Percentiles rank a stretch among this genome's conserved stretches.
phyloP scores from a whole-genome alignment of 2,888 invertebrate species.

The Euclidia mi region DNA sequence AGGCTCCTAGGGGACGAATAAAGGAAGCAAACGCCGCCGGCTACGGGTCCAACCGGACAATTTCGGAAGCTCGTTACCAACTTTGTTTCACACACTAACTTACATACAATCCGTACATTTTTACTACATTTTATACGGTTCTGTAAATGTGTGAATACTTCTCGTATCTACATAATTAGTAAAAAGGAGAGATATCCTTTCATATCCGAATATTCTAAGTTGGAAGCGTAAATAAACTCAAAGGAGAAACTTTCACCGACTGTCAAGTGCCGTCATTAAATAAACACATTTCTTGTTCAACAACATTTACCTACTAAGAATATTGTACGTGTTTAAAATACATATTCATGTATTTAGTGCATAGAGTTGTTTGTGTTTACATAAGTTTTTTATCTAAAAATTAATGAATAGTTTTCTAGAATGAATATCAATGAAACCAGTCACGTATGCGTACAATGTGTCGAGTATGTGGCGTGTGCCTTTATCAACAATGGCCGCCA shows the following conservation, averaged over 20 bases:
- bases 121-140: constrained; percentile 3
- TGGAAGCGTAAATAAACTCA: neutral
- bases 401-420: no score
- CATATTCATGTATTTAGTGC: no score
- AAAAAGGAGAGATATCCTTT: constrained; percentile 7
- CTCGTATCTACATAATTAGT: constrained; percentile 10
- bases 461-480: no score
- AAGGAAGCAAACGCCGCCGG: constrained; percentile 18
- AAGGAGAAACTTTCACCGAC: constrained; percentile 8
- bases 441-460: no score
- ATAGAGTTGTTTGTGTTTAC: no score
- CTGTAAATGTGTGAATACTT: constrained; percentile 6
- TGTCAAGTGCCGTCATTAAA: constrained; percentile 4
- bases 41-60: constrained; percentile 20
- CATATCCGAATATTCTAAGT: neutral
- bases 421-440: no score
- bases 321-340: no score
- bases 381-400: no score
- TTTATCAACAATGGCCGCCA: no score
- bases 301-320: no score
- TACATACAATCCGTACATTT: constrained; percentile 13
- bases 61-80: constrained; percentile 29
- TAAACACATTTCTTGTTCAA: constrained; percentile 18
- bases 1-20: constrained; percentile 20
- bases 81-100: constrained; percentile 23